Evolutionary conservation across 2,888 invertebrate genomes (phyloP).

Genomic region (Cryptus armator): DNA sequence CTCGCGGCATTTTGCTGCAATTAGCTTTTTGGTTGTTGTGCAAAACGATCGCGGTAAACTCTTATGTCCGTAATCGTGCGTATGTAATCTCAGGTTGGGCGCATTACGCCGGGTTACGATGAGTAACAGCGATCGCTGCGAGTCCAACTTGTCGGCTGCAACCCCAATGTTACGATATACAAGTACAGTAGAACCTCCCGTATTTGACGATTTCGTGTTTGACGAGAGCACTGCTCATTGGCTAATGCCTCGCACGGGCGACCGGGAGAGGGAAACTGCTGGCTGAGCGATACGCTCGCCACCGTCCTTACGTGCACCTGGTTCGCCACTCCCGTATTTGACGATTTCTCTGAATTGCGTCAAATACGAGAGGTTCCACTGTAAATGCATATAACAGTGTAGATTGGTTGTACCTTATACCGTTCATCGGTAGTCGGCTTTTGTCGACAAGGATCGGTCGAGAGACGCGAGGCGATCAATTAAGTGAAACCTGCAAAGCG

Average conservation of each 20-base stretch:
- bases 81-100: slow-evolving; percentile 36
- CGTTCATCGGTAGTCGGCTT: slow-evolving; percentile 56
- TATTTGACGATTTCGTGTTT: too few relatives aligned
- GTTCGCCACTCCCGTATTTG: too few relatives aligned
- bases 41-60: neutral
- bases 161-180: too few relatives aligned
- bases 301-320: too few relatives aligned
- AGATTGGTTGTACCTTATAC: slow-evolving; percentile 45
- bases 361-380: too few relatives aligned
- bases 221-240: too few relatives aligned
- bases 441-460: slow-evolving; percentile 58
- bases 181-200: too few relatives aligned
- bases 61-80: slow-evolving; percentile 13
- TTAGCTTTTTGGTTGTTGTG: slow-evolving; percentile 38
- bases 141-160: slow-evolving; percentile 40
- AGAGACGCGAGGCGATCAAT: slow-evolving; percentile 78
- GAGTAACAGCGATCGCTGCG: slow-evolving; percentile 51
- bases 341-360: too few relatives aligned
- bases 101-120: slow-evolving; percentile 43
- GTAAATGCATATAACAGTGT: too few relatives aligned
- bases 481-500: slow-evolving; percentile 83
- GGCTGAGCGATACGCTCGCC: too few relatives aligned
- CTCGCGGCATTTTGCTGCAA: slow-evolving; percentile 24
- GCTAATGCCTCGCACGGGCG: too few relatives aligned
- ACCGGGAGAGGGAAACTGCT: too few relatives aligned